phyloP scores from a whole-genome alignment of 2,797 vertebrate species.

The Selene dorsalis region DNA sequence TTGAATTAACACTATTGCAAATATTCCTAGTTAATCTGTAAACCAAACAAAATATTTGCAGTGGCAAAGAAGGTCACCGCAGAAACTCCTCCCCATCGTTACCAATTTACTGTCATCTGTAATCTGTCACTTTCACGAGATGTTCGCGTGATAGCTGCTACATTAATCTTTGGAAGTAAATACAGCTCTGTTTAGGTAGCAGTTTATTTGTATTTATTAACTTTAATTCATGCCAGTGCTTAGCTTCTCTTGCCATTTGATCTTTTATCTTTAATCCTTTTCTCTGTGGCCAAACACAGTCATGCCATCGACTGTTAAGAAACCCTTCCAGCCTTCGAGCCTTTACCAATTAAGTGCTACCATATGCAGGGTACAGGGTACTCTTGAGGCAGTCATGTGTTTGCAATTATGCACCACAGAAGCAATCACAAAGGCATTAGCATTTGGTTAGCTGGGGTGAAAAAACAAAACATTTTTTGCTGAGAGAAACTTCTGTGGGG shows the following conservation, averaged over 20 bases:
- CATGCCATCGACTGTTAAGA: slow-evolving; percentile 24
- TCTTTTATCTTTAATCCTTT: slow-evolving; percentile 45
- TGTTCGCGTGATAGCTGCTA: neutral
- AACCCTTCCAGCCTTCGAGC: slow-evolving; percentile 39
- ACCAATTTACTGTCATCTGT: neutral
- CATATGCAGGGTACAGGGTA: slow-evolving; percentile 55
- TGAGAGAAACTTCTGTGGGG: neutral
- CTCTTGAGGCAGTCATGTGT: slow-evolving; percentile 45
- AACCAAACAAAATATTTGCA: slow-evolving; percentile 43
- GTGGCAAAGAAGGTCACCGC: neutral
- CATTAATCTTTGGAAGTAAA: slow-evolving; percentile 23
- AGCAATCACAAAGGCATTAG: slow-evolving; percentile 46
- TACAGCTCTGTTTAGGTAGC: slow-evolving; percentile 4
- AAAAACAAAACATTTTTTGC: slow-evolving; percentile 4
- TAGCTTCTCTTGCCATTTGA: slow-evolving; percentile 31
- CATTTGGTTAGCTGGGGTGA: slow-evolving; percentile 1
- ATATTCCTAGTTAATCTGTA: slow-evolving; percentile 20
- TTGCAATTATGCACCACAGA: slow-evolving; percentile 48
- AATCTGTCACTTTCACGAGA: neutral
- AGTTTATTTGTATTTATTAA: slow-evolving; percentile 31
- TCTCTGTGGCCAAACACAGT: slow-evolving; percentile 39
- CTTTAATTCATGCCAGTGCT: slow-evolving; percentile 9
- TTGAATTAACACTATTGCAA: neutral
- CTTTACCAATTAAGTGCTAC: slow-evolving; percentile 63
- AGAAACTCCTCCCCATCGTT: neutral